Base-by-base conservation (phyloP, 2,888 invertebrate genomes). In the Pyralis farinalis region DNA sequence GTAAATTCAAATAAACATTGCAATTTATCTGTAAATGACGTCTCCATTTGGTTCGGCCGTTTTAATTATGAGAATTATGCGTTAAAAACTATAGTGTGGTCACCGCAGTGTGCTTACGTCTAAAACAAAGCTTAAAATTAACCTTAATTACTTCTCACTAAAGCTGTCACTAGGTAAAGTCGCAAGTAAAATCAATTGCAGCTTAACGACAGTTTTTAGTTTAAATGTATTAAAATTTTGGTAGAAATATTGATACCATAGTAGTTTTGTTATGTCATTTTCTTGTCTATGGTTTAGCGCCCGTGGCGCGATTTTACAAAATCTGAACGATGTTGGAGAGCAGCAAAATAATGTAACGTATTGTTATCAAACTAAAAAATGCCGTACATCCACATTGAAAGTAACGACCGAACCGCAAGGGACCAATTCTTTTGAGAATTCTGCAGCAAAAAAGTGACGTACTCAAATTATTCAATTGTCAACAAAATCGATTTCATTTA, bases 401-500 rank as follows among this genome's bases (percentile, higher is more conserved):
- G 35, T 3, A 16, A 16, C 20, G 48, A 49, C 55, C 47, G 58
- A 63, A 63, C 62, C 65, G 57, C 67, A 62, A 48, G 55, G 53
- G 11, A 38, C 32, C n/a, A n/a, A 25, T 58, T 49, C 47, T 49
- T 52, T 55, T 42, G 36, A n/a, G n/a, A 42, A 47, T 55, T 16
- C 16, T 54, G 56, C 54, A 52, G 62, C 63, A 64, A 57, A 65
- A 16, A 16, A 53, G 43, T 48, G 45, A 50, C 47, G 53, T 57
- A 57, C 58, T 58, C 44, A 56, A 31, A 31, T 61, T 48, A 52
- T 47, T 58, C 51, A 67, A 68, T 56, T 55, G 58, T 69, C 69
- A 85, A 85, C 83, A 78, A 85, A 86, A 84, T 76, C 71, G 76
- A 79, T 82, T 76, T 71, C 77, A 74, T 72, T 69, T 70, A 86